Conservation (phyloP, 1,140 invertebrate species). For the Lepidurus couesii region DNA sequence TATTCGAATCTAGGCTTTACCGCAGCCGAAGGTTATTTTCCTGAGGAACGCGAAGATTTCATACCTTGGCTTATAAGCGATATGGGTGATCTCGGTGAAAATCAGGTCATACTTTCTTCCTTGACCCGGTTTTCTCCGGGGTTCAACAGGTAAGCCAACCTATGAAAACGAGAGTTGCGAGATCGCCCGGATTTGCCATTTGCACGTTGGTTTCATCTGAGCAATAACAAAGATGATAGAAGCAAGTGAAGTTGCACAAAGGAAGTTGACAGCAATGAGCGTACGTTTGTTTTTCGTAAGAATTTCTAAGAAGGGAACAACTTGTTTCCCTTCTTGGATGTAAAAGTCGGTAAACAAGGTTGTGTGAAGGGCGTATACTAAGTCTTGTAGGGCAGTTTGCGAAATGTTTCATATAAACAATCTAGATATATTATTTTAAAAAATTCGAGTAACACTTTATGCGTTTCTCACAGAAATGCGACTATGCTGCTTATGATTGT, state of each 20-base stretch:
- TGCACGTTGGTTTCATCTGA: no score
- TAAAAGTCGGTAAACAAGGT: neutral
- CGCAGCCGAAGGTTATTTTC: neutral
- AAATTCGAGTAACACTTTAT: no score
- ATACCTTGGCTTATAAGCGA: neutral
- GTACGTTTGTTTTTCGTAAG: neutral
- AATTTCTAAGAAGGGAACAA: neutral
- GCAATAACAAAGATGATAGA: neutral
- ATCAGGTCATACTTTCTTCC: neutral
- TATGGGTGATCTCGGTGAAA: neutral
- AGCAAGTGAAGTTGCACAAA: neutral
- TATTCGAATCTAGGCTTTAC: neutral
- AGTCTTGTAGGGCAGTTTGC: no score
- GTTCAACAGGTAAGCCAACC: neutral
- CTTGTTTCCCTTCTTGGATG: no score
- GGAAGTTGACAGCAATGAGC: neutral
- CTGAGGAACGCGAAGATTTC: neutral
- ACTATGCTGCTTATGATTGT: no score
- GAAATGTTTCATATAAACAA: no score
- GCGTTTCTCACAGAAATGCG: no score
- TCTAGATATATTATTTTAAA: no score
- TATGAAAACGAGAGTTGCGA: neutral
- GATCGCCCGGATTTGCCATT: neutral
- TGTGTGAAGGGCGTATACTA: neutral
- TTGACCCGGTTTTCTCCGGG: neutral